These are phyloP conservation scores for Osmerus mordax DNA, from an alignment of 2,113 vertebrate genomes.

Conservation along the genomic window DNA sequence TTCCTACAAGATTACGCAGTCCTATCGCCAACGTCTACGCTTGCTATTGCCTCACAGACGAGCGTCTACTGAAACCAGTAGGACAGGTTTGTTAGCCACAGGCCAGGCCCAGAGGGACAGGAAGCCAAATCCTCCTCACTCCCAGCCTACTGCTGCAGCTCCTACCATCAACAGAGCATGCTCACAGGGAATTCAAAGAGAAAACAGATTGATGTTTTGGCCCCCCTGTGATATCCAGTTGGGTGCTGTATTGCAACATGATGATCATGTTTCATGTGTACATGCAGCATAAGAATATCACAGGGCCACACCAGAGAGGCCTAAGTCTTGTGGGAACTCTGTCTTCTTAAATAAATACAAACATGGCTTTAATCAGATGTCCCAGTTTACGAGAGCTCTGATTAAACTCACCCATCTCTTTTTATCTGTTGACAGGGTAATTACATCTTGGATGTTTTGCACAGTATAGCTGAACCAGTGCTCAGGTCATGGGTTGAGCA, in stretches of 20 bases:
- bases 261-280: neutral
- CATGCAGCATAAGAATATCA: neutral
- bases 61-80: constrained; percentile 54
- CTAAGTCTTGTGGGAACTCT: neutral
- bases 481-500: neutral
- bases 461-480: neutral
- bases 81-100: constrained; percentile 59
- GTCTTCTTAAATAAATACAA: constrained; percentile 30
- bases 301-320: neutral
- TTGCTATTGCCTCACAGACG: neutral
- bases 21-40: neutral
- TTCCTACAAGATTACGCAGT: neutral
- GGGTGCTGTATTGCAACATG: neutral
- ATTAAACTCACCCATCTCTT: constrained; percentile 13
- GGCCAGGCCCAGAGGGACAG: constrained; percentile 37
- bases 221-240: neutral
- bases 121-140: constrained; percentile 41
- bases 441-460: constrained; percentile 15
- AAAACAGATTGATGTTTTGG: constrained; percentile 14
- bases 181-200: neutral
- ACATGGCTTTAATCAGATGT: constrained; percentile 26
- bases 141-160: neutral
- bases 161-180: constrained; percentile 5
- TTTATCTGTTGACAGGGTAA: constrained; percentile 13
- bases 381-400: constrained; percentile 13